Percentiles rank a stretch among this genome's conserved stretches.
Conservation (phyloP, 2,113 vertebrate genomes). For the Pomatostomus ruficeps region DNA sequence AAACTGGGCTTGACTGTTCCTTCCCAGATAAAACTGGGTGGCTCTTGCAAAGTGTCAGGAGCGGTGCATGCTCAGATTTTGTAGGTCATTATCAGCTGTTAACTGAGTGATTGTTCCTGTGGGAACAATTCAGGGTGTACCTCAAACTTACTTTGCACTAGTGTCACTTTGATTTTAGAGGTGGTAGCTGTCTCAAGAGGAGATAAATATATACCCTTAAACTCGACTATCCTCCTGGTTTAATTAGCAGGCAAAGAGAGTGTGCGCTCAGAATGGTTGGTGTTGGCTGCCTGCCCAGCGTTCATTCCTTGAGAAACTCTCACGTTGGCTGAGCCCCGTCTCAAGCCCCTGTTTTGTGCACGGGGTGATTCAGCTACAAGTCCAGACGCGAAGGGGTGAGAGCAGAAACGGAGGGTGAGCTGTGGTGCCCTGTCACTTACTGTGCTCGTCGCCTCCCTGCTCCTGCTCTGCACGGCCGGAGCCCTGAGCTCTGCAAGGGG, state of each 20-base stretch:
- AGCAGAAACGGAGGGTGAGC: not conserved
- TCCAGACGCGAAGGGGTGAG: not conserved
- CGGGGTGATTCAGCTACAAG: not conserved
- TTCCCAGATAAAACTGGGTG: not conserved
- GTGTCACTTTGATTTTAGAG: slow-evolving; percentile 25
- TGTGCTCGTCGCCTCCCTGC: not conserved
- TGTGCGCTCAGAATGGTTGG: slow-evolving; percentile 17
- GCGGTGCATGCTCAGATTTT: not conserved
- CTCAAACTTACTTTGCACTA: not conserved
- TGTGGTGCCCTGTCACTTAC: not conserved
- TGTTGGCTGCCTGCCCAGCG: slow-evolving; percentile 16
- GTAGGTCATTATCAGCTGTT: not conserved
- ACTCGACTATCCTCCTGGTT: not conserved
- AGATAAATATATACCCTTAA: slow-evolving; percentile 38
- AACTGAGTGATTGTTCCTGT: not conserved
- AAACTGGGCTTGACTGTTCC: not conserved
- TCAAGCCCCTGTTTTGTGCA: not conserved
- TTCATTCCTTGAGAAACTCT: slow-evolving; percentile 20
- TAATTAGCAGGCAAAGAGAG: slow-evolving; percentile 43
- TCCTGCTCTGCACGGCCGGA: not conserved
- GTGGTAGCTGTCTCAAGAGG: not conserved
- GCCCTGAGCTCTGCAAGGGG: not conserved
- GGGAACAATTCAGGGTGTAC: not conserved
- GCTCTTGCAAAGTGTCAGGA: not conserved
- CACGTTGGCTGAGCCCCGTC: not conserved